Evolutionary conservation across 2,113 vertebrate species (phyloP).

Genomic region (Tringa solitaria): DNA sequence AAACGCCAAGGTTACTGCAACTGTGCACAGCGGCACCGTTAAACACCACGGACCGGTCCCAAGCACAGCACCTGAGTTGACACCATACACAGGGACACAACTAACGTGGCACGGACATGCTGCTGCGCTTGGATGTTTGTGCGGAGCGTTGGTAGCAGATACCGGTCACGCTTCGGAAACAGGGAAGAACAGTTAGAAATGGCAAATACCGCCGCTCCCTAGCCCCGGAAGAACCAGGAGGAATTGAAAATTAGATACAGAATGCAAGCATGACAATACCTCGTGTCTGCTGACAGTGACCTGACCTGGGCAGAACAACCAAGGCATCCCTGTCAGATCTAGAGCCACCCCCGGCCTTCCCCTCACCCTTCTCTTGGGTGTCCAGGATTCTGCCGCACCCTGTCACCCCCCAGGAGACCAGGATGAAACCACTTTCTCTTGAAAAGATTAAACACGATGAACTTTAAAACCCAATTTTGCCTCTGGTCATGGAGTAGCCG

Average conservation of each 20-base stretch:
- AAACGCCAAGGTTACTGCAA: neutral
- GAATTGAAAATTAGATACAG: neutral
- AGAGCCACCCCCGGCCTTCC: neutral
- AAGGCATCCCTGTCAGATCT: neutral
- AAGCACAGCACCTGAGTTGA: neutral
- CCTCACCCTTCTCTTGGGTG: neutral
- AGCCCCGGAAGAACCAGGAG: neutral
- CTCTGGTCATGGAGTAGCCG: constrained; percentile 95
- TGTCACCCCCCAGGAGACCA: neutral
- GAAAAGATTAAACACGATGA: neutral
- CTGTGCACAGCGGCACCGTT: neutral
- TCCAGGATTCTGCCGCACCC: neutral
- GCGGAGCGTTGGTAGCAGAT: neutral
- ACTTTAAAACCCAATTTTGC: constrained; percentile 91
- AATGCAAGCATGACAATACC: neutral
- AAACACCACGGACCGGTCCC: neutral
- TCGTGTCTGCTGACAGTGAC: neutral
- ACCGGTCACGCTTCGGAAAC: neutral
- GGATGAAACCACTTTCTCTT: neutral
- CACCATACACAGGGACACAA: accelerated
- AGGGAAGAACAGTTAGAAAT: neutral
- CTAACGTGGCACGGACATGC: neutral
- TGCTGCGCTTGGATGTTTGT: neutral
- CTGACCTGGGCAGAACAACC: neutral
- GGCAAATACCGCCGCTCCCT: neutral